phyloP scores from a whole-genome alignment of 2,888 invertebrate genomes.

The Pterobdella sp. region DNA sequence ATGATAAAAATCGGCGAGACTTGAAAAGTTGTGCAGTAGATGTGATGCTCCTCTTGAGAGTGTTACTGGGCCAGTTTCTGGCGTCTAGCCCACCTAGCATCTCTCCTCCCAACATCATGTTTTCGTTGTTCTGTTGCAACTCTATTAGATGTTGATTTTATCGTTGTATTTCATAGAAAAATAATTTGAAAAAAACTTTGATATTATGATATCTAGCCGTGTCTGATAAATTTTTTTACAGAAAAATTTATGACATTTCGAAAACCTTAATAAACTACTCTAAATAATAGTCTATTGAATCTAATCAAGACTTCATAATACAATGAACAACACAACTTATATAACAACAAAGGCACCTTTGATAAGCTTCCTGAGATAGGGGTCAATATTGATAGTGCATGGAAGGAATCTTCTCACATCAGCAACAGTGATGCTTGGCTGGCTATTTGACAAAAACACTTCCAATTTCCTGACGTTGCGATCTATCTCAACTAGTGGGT shows the following conservation, averaged over 20 bases:
- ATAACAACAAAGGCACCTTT: conserved; percentile 78
- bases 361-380: conserved; percentile 90
- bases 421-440: conserved; percentile 51
- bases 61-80: conserved; percentile 10
- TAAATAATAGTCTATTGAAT: not conserved
- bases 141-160: conserved; percentile 54
- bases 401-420: conserved; percentile 83
- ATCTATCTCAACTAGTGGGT: conserved; percentile 80
- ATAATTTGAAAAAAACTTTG: too few relatives aligned
- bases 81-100: not conserved
- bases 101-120: conserved; percentile 44
- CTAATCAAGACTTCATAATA: not conserved
- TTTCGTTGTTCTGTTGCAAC: conserved; percentile 65
- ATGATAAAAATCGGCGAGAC: not conserved
- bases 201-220: too few relatives aligned
- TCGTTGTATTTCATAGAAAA: too few relatives aligned
- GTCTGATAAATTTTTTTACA: too few relatives aligned
- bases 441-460: conserved; percentile 78
- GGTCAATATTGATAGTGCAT: conserved; percentile 95
- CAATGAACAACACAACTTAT: not conserved
- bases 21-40: not conserved
- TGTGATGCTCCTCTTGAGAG: not conserved
- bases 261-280: not conserved
- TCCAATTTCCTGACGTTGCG: conserved; percentile 89
- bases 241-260: not conserved